Evolutionary conservation across 2,113 vertebrate species (phyloP).

Genomic region (Helogale parvula): DNA sequence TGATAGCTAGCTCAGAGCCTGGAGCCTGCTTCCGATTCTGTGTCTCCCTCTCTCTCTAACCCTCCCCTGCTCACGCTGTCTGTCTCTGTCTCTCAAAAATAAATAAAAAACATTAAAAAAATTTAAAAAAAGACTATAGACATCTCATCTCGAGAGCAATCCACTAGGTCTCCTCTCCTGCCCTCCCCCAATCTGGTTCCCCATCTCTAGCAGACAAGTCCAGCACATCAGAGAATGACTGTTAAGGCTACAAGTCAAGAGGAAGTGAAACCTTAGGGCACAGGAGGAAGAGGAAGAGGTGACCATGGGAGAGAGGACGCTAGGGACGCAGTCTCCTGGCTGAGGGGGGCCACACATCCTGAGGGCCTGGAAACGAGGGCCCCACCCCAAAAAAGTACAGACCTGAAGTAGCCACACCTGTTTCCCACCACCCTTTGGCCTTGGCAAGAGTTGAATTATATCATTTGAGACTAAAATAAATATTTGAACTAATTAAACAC

Average conservation of each 20-base stretch:
- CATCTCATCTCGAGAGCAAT: background rate
- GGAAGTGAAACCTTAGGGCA: background rate
- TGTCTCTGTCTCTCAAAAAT: too few relatives aligned
- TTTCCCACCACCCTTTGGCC: background rate
- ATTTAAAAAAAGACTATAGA: background rate
- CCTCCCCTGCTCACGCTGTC: too few relatives aligned
- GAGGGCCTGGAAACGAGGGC: background rate
- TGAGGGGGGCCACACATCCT: background rate
- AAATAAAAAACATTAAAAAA: too few relatives aligned
- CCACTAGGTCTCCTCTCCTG: background rate
- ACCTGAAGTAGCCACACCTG: background rate
- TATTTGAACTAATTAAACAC: conserved; percentile 42
- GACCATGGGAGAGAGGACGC: background rate
- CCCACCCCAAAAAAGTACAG: background rate
- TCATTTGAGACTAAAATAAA: conserved; percentile 57
- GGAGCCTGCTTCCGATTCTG: too few relatives aligned
- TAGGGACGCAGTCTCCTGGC: background rate
- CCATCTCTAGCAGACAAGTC: background rate
- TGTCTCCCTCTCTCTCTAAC: too few relatives aligned
- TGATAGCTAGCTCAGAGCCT: too few relatives aligned
- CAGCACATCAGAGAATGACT: background rate
- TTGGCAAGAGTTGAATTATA: background rate
- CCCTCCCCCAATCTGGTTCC: background rate
- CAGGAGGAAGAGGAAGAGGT: background rate
- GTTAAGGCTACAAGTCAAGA: background rate